These are phyloP conservation scores for Gasterosteus aculeatus DNA, from an alignment of 2,113 vertebrate genomes.

Conservation along the genomic window DNA sequence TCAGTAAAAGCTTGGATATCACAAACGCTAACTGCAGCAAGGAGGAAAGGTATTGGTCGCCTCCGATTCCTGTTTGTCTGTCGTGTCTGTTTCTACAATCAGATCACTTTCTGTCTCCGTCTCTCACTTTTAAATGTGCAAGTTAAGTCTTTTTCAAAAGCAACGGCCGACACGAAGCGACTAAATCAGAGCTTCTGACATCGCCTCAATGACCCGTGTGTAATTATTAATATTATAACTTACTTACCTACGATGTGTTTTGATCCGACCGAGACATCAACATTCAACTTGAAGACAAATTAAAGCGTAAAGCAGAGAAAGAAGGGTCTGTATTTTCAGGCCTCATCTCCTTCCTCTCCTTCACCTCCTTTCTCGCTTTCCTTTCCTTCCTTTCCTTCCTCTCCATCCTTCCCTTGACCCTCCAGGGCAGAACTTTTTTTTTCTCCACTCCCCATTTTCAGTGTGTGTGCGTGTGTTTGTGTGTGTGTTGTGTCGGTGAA, in stretches of 20 bases:
- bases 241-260: neutral
- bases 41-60: constrained; percentile 92
- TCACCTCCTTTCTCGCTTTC: neutral
- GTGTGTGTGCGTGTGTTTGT: constrained; percentile 25
- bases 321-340: neutral
- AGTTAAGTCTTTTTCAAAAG: no score
- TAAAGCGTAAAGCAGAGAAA: neutral
- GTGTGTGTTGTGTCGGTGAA: neutral
- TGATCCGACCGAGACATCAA: neutral
- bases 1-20: constrained; percentile 99
- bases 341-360: constrained; percentile 3
- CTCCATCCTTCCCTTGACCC: constrained; percentile 2
- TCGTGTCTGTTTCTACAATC: constrained; percentile 24
- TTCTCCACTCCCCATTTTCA: constrained; percentile 29
- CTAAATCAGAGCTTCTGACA: no score
- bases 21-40: constrained; percentile 97
- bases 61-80: constrained; percentile 18
- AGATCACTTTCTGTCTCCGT: neutral
- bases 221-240: no score
- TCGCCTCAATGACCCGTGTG: no score
- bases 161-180: no score
- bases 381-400: constrained; percentile 1
- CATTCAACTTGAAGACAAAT: neutral
- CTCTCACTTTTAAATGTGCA: constrained; percentile 14
- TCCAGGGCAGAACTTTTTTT: constrained; percentile 25